Evolutionary conservation across 2,113 vertebrate species (phyloP).

Genomic region (Oryzias melastigma): DNA sequence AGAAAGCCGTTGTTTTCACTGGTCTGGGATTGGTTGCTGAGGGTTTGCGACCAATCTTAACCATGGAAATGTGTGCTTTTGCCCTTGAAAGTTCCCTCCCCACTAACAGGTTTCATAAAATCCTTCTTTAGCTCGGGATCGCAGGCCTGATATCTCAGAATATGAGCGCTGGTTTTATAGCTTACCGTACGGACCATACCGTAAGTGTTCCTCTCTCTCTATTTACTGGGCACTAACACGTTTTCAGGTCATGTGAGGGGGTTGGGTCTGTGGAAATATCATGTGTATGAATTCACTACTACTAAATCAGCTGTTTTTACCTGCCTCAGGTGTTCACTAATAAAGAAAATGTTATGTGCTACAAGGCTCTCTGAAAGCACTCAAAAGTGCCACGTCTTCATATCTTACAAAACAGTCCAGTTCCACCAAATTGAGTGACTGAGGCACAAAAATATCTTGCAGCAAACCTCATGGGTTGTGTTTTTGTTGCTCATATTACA

Average conservation of each 20-base stretch:
- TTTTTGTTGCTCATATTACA: constrained; percentile 20
- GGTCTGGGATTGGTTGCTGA: constrained; percentile 54
- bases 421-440: constrained; percentile 26
- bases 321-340: background rate
- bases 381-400: constrained; percentile 29
- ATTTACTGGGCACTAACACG: constrained; percentile 49
- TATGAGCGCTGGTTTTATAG: constrained; percentile 79
- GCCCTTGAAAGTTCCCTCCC: constrained; percentile 42
- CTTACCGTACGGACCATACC: constrained; percentile 68
- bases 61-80: constrained; percentile 57
- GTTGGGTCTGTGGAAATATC: constrained; percentile 2
- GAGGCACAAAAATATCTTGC: constrained; percentile 30
- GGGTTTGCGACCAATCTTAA: constrained; percentile 46
- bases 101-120: constrained; percentile 68
- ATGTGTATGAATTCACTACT: background rate
- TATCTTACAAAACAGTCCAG: constrained; percentile 42
- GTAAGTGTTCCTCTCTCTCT: constrained; percentile 77
- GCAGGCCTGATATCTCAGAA: constrained; percentile 77
- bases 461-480: constrained; percentile 11
- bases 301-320: background rate
- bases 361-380: constrained; percentile 33
- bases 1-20: constrained; percentile 46
- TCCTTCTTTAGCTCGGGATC: constrained; percentile 76
- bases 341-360: background rate
- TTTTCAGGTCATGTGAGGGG: constrained; percentile 10